Percentiles rank a stretch among this genome's conserved stretches.
Conservation (phyloP, 53 echinoderm and acorn worm species). For the Henricia sp. region DNA sequence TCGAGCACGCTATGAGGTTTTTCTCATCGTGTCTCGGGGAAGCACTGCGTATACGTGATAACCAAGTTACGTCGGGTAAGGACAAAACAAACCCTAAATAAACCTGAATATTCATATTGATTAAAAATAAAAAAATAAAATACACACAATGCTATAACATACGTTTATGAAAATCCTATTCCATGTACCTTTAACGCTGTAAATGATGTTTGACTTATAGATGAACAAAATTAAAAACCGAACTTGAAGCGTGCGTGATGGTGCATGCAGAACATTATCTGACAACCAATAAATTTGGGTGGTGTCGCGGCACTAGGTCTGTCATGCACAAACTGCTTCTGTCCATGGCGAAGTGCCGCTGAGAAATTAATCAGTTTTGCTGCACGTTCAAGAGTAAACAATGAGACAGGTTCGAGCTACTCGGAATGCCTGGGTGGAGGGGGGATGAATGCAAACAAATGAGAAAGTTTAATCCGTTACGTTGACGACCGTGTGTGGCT, state of each 20-base stretch:
- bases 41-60: no score
- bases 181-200: not conserved
- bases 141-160: no score
- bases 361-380: conserved; percentile 11
- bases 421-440: not conserved
- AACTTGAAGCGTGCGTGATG: not conserved
- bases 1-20: no score
- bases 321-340: not conserved
- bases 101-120: no score
- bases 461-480: no score
- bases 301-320: not conserved
- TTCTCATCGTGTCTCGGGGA: no score
- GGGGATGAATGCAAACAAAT: no score
- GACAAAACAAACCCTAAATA: no score
- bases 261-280: not conserved
- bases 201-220: not conserved
- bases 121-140: no score
- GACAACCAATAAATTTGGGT: conserved; percentile 2
- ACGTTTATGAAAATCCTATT: not conserved
- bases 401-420: not conserved
- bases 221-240: not conserved
- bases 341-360: not conserved
- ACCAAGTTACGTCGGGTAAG: no score
- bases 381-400: conserved; percentile 6
- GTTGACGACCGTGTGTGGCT: no score